phyloP scores from a whole-genome alignment of 2,888 invertebrate genomes.

The Dryobota labecula region DNA sequence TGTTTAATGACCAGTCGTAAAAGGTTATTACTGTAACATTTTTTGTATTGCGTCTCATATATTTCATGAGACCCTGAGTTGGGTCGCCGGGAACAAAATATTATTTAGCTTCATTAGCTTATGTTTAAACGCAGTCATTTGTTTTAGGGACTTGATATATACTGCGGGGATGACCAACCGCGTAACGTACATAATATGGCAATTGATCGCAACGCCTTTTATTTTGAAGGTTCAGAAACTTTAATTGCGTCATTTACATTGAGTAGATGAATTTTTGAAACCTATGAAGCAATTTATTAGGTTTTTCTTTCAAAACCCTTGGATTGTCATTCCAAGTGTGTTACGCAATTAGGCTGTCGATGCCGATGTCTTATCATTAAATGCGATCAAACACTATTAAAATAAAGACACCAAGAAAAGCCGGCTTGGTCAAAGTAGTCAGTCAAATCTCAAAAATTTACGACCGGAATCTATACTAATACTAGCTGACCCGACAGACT shows the following conservation, averaged over 20 bases:
- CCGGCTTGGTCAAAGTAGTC: constrained; percentile 16
- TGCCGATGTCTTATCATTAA: background rate
- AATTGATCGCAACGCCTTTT: background rate
- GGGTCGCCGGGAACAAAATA: constrained; percentile 41
- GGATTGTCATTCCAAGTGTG: background rate
- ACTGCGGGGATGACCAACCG: background rate
- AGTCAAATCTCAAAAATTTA: constrained; percentile 12
- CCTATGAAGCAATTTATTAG: background rate
- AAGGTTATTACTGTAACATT: constrained; percentile 75
- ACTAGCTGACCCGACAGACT: too few relatives aligned
- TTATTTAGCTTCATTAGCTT: constrained; percentile 46
- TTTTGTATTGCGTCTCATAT: constrained; percentile 69
- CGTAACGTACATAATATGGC: background rate
- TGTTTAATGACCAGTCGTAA: constrained; percentile 80
- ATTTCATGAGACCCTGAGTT: constrained; percentile 58
- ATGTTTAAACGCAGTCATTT: constrained; percentile 43
- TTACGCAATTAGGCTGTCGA: background rate
- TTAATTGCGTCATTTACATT: background rate
- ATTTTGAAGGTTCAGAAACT: background rate
- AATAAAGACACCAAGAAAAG: background rate
- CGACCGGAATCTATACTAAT: too few relatives aligned
- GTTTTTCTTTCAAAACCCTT: background rate
- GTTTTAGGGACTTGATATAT: constrained; percentile 14
- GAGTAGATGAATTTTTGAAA: background rate
- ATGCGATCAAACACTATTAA: background rate